A percentile compares a stretch with the other conserved stretches of the same genome.
Conservation (phyloP, 1,140 invertebrate genomes). For the Drosophila lini region DNA sequence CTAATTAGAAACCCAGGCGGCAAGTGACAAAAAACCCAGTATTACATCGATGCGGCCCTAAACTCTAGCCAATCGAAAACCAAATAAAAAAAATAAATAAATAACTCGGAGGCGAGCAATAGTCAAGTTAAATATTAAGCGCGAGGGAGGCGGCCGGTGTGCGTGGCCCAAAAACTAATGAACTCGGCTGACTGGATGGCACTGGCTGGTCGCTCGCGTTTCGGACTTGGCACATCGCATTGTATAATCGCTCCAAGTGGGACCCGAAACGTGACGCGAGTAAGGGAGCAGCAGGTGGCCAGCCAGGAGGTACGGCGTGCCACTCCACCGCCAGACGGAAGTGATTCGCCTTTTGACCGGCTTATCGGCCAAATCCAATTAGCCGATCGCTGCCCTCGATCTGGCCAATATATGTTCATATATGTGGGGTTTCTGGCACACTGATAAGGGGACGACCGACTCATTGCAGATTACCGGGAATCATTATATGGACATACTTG, state of each 20-base stretch:
- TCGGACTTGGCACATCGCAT: constrained; percentile 50
- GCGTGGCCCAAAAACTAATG: constrained; percentile 47
- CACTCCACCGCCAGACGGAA: constrained; percentile 12
- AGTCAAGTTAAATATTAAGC: constrained; percentile 1
- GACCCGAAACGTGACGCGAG: constrained; percentile 59
- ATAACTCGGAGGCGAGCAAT: not conserved
- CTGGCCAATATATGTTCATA: constrained; percentile 5
- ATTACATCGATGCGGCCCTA: constrained; percentile 24
- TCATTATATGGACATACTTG: constrained; percentile 25
- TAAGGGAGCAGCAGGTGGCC: constrained; percentile 25
- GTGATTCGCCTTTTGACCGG: constrained; percentile 19
- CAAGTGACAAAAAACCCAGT: constrained; percentile 38
- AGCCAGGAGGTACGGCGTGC: not conserved
- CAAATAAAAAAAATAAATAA: constrained; percentile 25
- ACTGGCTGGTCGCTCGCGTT: constrained; percentile 3
- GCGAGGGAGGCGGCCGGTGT: constrained; percentile 20
- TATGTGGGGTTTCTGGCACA: constrained; percentile 7
- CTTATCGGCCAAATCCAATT: constrained; percentile 55
- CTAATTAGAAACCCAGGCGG: constrained; percentile 53
- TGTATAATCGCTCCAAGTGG: constrained; percentile 68
- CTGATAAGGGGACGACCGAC: constrained; percentile 27
- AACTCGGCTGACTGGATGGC: constrained; percentile 13
- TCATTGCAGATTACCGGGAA: constrained; percentile 32
- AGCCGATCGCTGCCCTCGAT: constrained; percentile 22
- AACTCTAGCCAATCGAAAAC: constrained; percentile 39